phyloP scores from a whole-genome alignment of 1,140 invertebrate species.

The Hypsibius dujardini region DNA sequence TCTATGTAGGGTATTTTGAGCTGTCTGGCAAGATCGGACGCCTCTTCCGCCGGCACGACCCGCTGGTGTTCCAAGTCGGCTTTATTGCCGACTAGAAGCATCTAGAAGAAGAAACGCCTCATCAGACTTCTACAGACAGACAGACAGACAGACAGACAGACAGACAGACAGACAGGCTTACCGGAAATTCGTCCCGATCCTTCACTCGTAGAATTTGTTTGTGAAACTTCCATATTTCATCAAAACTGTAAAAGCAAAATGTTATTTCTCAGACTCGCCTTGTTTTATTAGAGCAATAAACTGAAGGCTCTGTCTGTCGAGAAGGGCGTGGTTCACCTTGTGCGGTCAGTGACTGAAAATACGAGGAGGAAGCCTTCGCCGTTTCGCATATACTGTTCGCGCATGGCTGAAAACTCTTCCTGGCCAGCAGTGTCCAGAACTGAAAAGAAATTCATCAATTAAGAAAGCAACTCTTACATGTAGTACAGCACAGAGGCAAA shows the following conservation, averaged over 20 bases:
- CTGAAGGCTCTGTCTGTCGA: too few species aligned
- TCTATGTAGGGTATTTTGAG: conserved; percentile 83
- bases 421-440: conserved; percentile 92
- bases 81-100: conserved; percentile 90
- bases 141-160: too few species aligned
- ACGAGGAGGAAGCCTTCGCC: conserved; percentile 91
- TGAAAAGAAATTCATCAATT: conserved; percentile 31
- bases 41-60: conserved; percentile 63
- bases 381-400: conserved; percentile 79
- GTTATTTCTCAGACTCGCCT: too few species aligned
- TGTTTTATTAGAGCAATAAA: too few species aligned
- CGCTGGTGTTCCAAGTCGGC: conserved; percentile 75
- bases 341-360: conserved; percentile 77
- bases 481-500: conserved; percentile 20
- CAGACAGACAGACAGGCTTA: too few species aligned
- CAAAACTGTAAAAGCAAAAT: conserved; percentile 53
- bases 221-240: conserved; percentile 82
- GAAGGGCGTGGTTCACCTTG: too few species aligned
- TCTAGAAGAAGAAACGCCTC: too few species aligned
- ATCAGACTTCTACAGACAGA: too few species aligned
- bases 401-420: conserved; percentile 64
- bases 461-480: too few species aligned
- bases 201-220: conserved; percentile 82
- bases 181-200: conserved; percentile 78
- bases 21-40: conserved; percentile 61